Base-by-base conservation (phyloP, 1,140 invertebrate species). In the Musca vetustissima region DNA sequence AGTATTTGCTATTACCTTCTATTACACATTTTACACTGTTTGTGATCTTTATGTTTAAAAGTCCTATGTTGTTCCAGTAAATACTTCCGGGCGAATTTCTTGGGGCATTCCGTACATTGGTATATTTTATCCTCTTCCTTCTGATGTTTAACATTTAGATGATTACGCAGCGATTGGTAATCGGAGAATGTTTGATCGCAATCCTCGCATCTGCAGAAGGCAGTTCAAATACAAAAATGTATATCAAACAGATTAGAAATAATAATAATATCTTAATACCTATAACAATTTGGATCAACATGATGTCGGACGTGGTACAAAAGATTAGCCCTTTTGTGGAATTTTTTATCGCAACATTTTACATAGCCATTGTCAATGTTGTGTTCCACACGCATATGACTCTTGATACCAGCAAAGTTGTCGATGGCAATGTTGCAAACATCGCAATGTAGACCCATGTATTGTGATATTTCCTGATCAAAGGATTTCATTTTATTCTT, bases 221-320 rank as follows among this genome's bases (percentile, higher is more conserved):
- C n/a, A n/a, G n/a, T n/a, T n/a, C n/a, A n/a, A n/a, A n/a, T n/a
- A n/a, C n/a, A 15, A 43, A 15, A 48, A 13, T 19, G 4, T 7
- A 21, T 61, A 48, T 66, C 48, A 28, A 69, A 68, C 64, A 71
- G 74, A 73, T 71, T n/a, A n/a, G n/a, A n/a, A n/a, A n/a, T n/a
- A n/a, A n/a, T n/a, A n/a, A 73, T 75, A 79, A 74, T n/a, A 73
- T 73, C 76, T 77, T n/a, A n/a, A n/a, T 73, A 79, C 79, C 78
- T 79, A 67, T 76, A 79, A 67, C 73, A 77, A 69, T 79, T 75
- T 19, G 77, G 77, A 73, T 79, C 72, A 7, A 72, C 36, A 67
- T 81, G 79, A 0, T 76, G 72, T 49, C 78, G 76, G 7, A 81
- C 77, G 53, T 81, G 79, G 64, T 81, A 75, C 50, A 77, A 74